Evolutionary conservation across 2,888 invertebrate species (phyloP), one percentile per base, ranked within the genome.

Genomic region (Apamea monoglypha): DNA sequence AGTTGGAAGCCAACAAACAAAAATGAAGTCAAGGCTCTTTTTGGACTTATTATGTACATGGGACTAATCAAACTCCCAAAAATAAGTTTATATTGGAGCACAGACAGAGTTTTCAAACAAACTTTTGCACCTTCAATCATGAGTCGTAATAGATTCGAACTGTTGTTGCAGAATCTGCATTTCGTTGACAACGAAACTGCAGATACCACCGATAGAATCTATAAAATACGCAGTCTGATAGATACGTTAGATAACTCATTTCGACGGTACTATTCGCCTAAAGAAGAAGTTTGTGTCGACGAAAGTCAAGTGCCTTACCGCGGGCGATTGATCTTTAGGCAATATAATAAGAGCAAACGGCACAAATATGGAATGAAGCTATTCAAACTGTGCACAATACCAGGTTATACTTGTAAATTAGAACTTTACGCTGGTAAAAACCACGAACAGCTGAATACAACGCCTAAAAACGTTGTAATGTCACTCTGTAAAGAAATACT

Each of bases 381-480:
- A 7, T 88, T 86, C 84, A 66, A 66, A 25, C 36, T 66, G 25
- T 66, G 36, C 36, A 66, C 66, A 14, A 36, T 66, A 36, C 66
- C 87, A 1, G 91, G 89, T 5, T 91, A 92, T 78, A 92, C 91
- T 25, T 89, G 74, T 70, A 91, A 90, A 80, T 67, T 92, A 21
- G 21, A 85, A 77, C 50, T 91, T 25, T 92, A 91, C 79, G 83
- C 86, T 36, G 91, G 91, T 1, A 93, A 91, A 90, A 86, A 89
- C 59, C 67, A 87, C 74, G 91, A 91, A 67, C 10, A n/a, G 12
- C 74, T 85, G 2, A 90, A 90, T 76, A 90, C 88, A 25, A 86
- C 88, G 59, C 90, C 91, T 25, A 66, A 14, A 40, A 66, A 66
- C 16, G 16, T 66, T 14, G 66, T 66, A 36, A 66, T 66, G 36